phyloP scores from a whole-genome alignment of 1,140 invertebrate genomes.

The Sycophaga agraensis region DNA sequence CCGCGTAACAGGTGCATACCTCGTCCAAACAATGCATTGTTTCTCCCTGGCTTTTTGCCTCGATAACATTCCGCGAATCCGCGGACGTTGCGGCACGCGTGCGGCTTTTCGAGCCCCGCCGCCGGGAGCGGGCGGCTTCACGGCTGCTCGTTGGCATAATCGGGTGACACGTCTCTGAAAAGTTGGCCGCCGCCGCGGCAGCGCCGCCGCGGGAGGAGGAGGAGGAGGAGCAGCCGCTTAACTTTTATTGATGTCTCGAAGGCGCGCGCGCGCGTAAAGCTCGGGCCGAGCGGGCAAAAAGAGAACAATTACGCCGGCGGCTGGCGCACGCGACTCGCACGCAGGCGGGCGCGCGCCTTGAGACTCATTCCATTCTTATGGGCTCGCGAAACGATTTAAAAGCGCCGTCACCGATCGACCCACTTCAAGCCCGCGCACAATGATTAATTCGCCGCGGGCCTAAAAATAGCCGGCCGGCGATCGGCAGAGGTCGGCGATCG shows the following conservation, averaged over 20 bases:
- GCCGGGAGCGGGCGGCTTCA: not conserved
- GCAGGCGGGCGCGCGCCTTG: slow-evolving; percentile 10
- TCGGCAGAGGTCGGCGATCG: no score
- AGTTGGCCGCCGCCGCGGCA: no score
- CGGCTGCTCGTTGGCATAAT: not conserved
- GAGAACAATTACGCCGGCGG: slow-evolving; percentile 26
- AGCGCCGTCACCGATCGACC: slow-evolving; percentile 26
- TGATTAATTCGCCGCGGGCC: slow-evolving; percentile 10
- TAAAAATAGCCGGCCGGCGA: no score
- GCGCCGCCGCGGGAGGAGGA: no score
- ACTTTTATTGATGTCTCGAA: no score
- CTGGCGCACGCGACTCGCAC: no score
- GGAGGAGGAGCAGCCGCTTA: no score
- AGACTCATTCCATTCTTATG: slow-evolving; percentile 12
- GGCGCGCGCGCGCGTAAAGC: no score
- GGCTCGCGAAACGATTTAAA: not conserved
- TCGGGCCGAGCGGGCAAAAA: not conserved
- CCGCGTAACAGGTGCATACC: not conserved
- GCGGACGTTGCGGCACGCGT: not conserved
- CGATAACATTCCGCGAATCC: not conserved
- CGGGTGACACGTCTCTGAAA: no score
- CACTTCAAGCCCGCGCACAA: not conserved
- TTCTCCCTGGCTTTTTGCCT: not conserved
- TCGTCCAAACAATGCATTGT: not conserved
- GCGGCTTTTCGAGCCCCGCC: not conserved